phyloP scores from a whole-genome alignment of 2,113 vertebrate genomes.

The Sinocyclocheilus anshuiensis region DNA sequence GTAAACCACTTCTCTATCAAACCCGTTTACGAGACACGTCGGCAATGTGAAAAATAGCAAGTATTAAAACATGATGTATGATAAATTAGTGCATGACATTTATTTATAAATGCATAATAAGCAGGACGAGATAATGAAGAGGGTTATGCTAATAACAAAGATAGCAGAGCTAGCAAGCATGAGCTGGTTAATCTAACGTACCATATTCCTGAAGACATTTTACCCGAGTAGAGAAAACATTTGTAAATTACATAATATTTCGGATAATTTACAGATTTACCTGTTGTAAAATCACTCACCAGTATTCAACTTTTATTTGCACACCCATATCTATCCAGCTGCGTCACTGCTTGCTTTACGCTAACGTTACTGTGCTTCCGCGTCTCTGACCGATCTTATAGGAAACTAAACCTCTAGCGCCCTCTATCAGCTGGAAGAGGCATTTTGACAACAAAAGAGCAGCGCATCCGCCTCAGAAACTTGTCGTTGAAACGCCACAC shows the following conservation, averaged over 20 bases:
- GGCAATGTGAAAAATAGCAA: too few relatives aligned
- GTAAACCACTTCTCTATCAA: neutral
- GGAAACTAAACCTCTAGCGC: neutral
- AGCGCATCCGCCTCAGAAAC: neutral
- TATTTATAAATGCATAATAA: neutral
- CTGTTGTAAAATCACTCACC: conserved; percentile 58
- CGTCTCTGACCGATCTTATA: too few relatives aligned
- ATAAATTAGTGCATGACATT: neutral
- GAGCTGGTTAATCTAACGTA: neutral
- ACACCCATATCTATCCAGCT: conserved; percentile 59
- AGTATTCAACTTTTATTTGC: conserved; percentile 73
- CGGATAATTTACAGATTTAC: too few relatives aligned
- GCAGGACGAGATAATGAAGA: neutral
- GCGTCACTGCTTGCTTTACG: too few relatives aligned
- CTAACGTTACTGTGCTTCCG: neutral
- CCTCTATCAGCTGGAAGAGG: neutral
- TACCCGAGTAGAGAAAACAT: too few relatives aligned
- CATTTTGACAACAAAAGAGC: too few relatives aligned
- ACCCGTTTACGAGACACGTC: neutral
- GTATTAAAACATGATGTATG: neutral
- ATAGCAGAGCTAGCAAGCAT: neutral
- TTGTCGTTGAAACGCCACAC: neutral
- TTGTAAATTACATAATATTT: neutral
- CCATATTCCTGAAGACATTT: neutral
- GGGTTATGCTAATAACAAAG: neutral